These are phyloP conservation scores for Apteryx mantelli DNA, from an alignment of 2,113 vertebrate genomes.

Conservation along the genomic window DNA sequence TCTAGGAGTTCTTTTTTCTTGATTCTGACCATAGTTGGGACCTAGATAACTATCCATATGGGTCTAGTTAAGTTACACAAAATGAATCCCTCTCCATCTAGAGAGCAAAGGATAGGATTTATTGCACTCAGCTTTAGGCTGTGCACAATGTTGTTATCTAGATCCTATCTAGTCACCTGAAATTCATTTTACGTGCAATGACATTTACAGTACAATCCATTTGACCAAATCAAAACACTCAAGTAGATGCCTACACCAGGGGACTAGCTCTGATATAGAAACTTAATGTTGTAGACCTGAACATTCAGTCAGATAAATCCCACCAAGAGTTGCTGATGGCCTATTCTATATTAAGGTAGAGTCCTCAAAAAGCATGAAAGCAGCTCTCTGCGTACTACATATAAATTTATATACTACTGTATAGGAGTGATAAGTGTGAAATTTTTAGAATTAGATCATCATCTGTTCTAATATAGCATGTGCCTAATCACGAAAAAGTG, in stretches of 20 bases:
- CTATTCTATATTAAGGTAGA: not conserved
- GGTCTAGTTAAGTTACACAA: not conserved
- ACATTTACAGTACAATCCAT: fast-evolving
- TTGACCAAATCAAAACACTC: not conserved
- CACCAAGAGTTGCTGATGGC: not conserved
- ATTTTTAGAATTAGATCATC: not conserved
- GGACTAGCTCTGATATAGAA: not conserved
- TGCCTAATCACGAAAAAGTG: not conserved
- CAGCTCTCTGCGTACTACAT: not conserved
- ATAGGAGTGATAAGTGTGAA: not conserved
- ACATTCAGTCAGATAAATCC: not conserved
- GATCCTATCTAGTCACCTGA: not conserved
- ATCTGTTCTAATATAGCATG: not conserved
- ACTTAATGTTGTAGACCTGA: not conserved
- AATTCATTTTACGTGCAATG: fast-evolving
- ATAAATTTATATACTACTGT: not conserved
- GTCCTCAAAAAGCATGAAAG: not conserved
- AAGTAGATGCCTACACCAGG: not conserved
- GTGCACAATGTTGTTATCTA: not conserved
- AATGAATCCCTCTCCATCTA: not conserved
- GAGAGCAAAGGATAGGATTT: not conserved
- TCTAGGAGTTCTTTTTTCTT: not conserved
- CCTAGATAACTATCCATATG: not conserved
- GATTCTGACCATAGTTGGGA: not conserved
- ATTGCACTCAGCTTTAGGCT: fast-evolving